Conservation (phyloP, 1,140 invertebrate species). For the Paracyclopina nana region DNA sequence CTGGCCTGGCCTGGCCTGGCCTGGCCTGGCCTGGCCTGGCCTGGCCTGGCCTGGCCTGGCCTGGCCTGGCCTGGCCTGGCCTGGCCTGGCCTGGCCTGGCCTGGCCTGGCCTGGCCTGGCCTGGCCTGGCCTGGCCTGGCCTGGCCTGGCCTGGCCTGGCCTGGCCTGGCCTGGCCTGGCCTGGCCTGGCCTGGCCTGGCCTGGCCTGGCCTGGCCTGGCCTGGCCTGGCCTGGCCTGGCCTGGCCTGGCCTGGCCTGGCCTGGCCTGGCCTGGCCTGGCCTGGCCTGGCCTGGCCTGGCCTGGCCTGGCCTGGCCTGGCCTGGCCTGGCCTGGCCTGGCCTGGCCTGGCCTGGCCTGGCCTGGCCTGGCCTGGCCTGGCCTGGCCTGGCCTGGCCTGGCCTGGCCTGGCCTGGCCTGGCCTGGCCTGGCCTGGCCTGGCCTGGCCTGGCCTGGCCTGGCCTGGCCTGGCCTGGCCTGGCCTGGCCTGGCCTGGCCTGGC, state of each 20-base stretch:
- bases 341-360: constrained; percentile 16
- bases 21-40: constrained; percentile 21
- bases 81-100: constrained; percentile 21
- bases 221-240: constrained; percentile 20
- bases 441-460: constrained; percentile 17
- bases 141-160: constrained; percentile 21
- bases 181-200: constrained; percentile 21
- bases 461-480: constrained; percentile 19
- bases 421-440: constrained; percentile 21
- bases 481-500: constrained; percentile 19
- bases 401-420: constrained; percentile 19
- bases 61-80: constrained; percentile 22
- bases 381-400: constrained; percentile 18
- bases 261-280: constrained; percentile 19
- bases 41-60: constrained; percentile 21
- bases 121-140: constrained; percentile 21
- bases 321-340: constrained; percentile 18
- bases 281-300: constrained; percentile 19
- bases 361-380: constrained; percentile 18
- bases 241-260: constrained; percentile 18
- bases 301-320: constrained; percentile 20
- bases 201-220: constrained; percentile 21
- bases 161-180: constrained; percentile 19
- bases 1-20: constrained; percentile 20
- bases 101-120: constrained; percentile 22